Base-by-base conservation (phyloP, 2,888 invertebrate species). In the Thyatira batis region DNA sequence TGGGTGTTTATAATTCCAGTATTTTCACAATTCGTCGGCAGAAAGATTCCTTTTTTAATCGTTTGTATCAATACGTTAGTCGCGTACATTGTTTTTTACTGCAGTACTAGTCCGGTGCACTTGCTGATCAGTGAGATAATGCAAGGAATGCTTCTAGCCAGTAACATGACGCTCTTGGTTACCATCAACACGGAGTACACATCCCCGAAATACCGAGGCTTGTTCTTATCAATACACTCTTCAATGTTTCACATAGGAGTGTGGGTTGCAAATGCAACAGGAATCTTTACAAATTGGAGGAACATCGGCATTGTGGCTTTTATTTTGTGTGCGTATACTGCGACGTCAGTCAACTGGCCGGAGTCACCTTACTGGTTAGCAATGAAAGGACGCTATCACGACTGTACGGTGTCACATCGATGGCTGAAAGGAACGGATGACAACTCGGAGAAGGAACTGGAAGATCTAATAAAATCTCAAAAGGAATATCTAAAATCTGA, bases 211-310 rank as follows among this genome's bases (percentile, higher is more conserved):
- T 73, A 72, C 54, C 65, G 70, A 52, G 71, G 69, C 10, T 57
- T 73, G 54, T 71, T 71, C 49, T 55, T 70, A 48, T 60, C 71
- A 13, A 58, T 78, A 9, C 60, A 73, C 44, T 66, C 67, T 9
- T 65, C 72, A 1, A 65, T 69, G 48, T 68, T 67, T 27, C 73
- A 65, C 50, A 68, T 58, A 58, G 61, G 71, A 17, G 55, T 73
- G n/a, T 76, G 66, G 71, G 60, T 71, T 27, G 66, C 77, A 25
- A 78, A 77, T 52, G 59, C 69, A 13, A 70, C 67, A 28, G 71
- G 71, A 17, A 73, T 64, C 53, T 63, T 70, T 54, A 52, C 58
- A 44, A 54, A 69, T 25, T 67, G 63, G 65, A 71, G 64, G 50
- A 67, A 66, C 23, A 72, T 73, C 28, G 63, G 65, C 6, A 48